Percentiles rank a stretch among this genome's conserved stretches.
Evolutionary conservation across 2,113 vertebrate genomes (phyloP).

Genomic region (Rhinichthys klamathensis): DNA sequence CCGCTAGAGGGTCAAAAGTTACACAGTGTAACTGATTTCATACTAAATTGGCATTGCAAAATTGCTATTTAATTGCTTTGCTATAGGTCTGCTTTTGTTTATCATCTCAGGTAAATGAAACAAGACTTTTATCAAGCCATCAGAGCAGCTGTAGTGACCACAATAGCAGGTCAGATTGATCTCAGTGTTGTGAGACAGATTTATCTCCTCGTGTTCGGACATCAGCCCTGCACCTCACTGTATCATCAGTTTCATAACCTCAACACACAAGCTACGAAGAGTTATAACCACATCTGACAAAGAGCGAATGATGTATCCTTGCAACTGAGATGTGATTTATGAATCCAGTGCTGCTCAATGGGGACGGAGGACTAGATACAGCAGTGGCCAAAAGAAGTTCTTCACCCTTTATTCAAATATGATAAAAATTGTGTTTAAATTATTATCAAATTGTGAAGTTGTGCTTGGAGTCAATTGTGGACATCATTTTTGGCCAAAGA

Average conservation of each 20-base stretch:
- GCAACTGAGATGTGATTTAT: slow-evolving; percentile 36
- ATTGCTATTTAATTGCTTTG: not conserved
- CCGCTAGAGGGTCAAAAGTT: too few relatives aligned
- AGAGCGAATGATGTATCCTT: slow-evolving; percentile 20
- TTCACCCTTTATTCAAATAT: too few relatives aligned
- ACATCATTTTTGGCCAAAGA: too few relatives aligned
- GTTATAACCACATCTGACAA: slow-evolving; percentile 24
- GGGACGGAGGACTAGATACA: not conserved
- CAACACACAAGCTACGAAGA: slow-evolving; percentile 4
- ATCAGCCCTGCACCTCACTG: slow-evolving; percentile 16
- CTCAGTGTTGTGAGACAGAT: slow-evolving; percentile 1
- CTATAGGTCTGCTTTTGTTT: not conserved
- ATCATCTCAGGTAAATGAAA: not conserved
- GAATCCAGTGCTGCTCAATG: not conserved
- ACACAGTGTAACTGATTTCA: not conserved
- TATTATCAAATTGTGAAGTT: too few relatives aligned
- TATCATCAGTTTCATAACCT: not conserved
- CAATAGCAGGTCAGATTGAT: not conserved
- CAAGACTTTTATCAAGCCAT: slow-evolving; percentile 6
- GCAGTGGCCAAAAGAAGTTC: too few relatives aligned
- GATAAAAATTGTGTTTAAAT: too few relatives aligned
- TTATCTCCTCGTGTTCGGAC: slow-evolving; percentile 5
- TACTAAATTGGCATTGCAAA: not conserved
- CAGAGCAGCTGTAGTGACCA: not conserved
- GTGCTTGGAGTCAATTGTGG: too few relatives aligned